Conservation (phyloP, 2,797 vertebrate genomes). For the Mormyrus proboscirostris region DNA sequence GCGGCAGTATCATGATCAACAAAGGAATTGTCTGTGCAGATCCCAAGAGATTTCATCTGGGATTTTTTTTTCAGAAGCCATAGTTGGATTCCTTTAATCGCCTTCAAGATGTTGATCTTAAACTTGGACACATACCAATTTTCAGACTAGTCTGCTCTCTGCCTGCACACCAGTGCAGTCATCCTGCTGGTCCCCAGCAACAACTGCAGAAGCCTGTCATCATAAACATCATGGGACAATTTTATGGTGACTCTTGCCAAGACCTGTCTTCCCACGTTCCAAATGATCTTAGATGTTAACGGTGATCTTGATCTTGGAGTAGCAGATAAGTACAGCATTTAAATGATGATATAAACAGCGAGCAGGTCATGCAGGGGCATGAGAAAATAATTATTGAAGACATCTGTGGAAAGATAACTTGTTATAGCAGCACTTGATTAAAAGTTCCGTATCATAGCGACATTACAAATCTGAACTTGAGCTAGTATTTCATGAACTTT, state of each 20-base stretch:
- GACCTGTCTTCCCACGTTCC: not conserved
- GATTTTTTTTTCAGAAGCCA: slow-evolving; percentile 38
- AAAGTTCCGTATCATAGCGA: not conserved
- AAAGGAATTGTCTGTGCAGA: slow-evolving; percentile 44
- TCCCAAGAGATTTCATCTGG: slow-evolving; percentile 40
- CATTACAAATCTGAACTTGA: not conserved
- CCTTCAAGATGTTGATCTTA: slow-evolving; percentile 15
- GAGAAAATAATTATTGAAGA: not conserved
- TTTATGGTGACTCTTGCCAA: not conserved
- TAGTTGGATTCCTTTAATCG: slow-evolving; percentile 29
- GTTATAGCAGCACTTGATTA: not conserved
- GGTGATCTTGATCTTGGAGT: not conserved
- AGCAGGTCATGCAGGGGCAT: not conserved
- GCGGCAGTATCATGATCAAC: slow-evolving; percentile 42
- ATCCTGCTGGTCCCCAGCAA: not conserved
- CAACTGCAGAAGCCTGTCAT: not conserved
- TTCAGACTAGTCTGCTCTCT: not conserved
- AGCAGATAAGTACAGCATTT: not conserved
- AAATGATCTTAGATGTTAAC: not conserved
- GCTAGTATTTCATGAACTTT: not conserved
- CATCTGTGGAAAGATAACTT: not conserved
- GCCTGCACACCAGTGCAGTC: not conserved
- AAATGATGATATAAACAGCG: not conserved
- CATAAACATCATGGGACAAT: not conserved
- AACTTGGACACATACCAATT: not conserved